phyloP scores from a whole-genome alignment of 2,888 invertebrate genomes.

The Trilocha varians region DNA sequence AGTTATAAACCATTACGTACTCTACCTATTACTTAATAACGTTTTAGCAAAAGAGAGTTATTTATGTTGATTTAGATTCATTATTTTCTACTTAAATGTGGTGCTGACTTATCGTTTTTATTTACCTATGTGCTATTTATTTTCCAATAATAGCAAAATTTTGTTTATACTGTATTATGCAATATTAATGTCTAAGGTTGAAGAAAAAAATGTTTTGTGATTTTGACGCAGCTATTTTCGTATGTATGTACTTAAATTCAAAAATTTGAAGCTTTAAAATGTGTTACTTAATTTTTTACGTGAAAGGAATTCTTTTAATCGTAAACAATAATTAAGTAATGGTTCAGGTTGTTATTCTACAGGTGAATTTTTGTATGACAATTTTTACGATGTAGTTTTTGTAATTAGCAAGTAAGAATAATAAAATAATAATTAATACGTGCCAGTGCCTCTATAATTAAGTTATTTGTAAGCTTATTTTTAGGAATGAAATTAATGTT shows the following conservation, averaged over 20 bases:
- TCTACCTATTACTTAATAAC: background rate
- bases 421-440: constrained; percentile 38
- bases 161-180: background rate
- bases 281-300: background rate
- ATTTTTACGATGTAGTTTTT: constrained; percentile 23
- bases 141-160: background rate
- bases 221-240: background rate
- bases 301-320: background rate
- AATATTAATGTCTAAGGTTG: no score
- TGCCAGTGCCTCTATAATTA: constrained; percentile 67
- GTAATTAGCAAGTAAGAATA: constrained; percentile 22
- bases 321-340: background rate
- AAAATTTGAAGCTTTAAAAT: background rate
- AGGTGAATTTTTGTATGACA: constrained; percentile 14
- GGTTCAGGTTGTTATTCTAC: constrained; percentile 25
- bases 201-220: no score
- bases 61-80: no score
- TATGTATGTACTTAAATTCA: background rate
- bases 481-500: constrained; percentile 68
- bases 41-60: no score
- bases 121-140: background rate
- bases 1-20: background rate
- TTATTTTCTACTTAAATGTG: constrained; percentile 2
- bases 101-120: background rate
- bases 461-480: constrained; percentile 48